These are phyloP conservation scores for Mionectes macconnelli DNA, from an alignment of 2,113 vertebrate genomes.

Conservation along the genomic window DNA sequence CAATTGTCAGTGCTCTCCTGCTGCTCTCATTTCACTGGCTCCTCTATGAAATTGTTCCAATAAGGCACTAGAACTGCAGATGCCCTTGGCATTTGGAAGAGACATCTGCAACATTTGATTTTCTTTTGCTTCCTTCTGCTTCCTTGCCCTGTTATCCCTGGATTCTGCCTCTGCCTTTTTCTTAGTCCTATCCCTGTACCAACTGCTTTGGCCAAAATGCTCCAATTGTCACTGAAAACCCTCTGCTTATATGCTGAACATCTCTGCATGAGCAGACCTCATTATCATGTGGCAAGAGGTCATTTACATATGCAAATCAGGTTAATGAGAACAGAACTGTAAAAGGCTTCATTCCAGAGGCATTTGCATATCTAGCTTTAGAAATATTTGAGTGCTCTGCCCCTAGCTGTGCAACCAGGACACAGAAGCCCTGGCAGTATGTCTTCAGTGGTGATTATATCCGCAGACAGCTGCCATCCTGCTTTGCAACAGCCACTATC, in stretches of 20 bases:
- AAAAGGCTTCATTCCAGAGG: constrained; percentile 59
- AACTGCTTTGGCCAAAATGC: constrained; percentile 29
- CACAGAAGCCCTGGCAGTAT: constrained; percentile 60
- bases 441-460: constrained; percentile 53
- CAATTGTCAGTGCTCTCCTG: neutral
- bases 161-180: neutral
- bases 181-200: neutral
- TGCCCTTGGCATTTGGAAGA: neutral
- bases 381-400: constrained; percentile 62
- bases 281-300: constrained; percentile 67
- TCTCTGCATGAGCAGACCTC: constrained; percentile 59
- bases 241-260: constrained; percentile 49
- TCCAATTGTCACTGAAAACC: neutral
- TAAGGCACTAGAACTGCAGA: neutral
- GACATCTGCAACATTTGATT: neutral
- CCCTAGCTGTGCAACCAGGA: constrained; percentile 62
- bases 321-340: constrained; percentile 70
- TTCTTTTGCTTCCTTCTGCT: constrained; percentile 26
- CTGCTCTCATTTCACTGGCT: neutral
- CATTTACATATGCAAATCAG: constrained; percentile 71
- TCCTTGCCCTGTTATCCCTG: neutral
- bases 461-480: constrained; percentile 52
- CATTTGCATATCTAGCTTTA: constrained; percentile 69
- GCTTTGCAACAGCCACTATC: constrained; percentile 46
- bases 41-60: neutral